Evolutionary conservation across 2,888 invertebrate species (phyloP), one percentile per base, ranked within the genome.

Genomic region (Lacanobia wlatinum): DNA sequence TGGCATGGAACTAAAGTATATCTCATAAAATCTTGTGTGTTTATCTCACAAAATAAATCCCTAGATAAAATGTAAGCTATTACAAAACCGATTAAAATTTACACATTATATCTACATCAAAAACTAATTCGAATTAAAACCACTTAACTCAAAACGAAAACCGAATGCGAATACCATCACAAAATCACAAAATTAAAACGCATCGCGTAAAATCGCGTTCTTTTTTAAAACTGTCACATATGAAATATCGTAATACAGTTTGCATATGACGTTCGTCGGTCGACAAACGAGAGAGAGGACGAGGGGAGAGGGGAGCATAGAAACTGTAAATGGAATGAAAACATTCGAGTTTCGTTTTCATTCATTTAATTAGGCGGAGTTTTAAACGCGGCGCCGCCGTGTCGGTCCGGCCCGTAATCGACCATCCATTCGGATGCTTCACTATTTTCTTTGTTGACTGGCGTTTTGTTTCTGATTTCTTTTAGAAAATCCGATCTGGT

Each of bases 301-400:
- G 86, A 87, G 88, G 87, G 87, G 89, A 85, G 86, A 88, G 88
- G 88, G 88, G 89, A 88, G 88, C 89, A 91, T 91, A 91, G 92
- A 89, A 90, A 92, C 90, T 91, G 91, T 91, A 94, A 95, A 95
- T 95, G 94, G 93, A 95, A 95, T 92, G 94, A 95, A 95, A 96
- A 95, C 95, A 95, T 94, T 92, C 83, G 92, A 94, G 94, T 94
- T 95, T 94, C 94, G 91, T 94, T 95, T 95, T 95, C 94, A 94
- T 95, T 94, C 91, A 93, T 95, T 95, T 94, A 95, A 95, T 95
- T 96, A 95, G 94, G 85, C 84, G 84, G 92, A 93, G 93, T 94
- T 94, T 94, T 90, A 94, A 92, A 89, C 91, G 88, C 84, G 94
- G 93, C 95, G 94, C 93, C 95, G 87, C 89, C 73, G 88, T 90